A percentile compares a stretch with the other conserved stretches of the same genome.
phyloP scores from a whole-genome alignment of 2,888 invertebrate genomes.

The Caprella mutica region DNA sequence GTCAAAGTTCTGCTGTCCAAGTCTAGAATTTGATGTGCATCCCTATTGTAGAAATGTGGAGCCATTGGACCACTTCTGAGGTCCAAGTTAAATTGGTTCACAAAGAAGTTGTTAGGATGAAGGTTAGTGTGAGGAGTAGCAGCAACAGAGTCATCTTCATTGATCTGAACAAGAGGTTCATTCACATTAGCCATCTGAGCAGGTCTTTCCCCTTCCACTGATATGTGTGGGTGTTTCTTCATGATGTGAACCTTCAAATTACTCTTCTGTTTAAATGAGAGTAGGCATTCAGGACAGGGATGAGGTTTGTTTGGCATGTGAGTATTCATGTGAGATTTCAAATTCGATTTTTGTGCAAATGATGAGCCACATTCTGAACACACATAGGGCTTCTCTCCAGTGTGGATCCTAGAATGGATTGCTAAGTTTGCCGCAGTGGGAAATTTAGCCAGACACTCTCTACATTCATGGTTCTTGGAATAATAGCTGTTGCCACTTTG shows the following conservation, averaged over 20 bases:
- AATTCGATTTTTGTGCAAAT: slow-evolving; percentile 33
- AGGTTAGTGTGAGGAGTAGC: too few species aligned
- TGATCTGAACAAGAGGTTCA: slow-evolving; percentile 33
- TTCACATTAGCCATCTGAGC: slow-evolving; percentile 6
- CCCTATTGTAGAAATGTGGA: neutral
- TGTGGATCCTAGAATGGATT: slow-evolving; percentile 29
- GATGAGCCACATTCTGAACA: slow-evolving; percentile 22
- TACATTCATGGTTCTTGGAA: slow-evolving; percentile 22
- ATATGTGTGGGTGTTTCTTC: slow-evolving; percentile 22
- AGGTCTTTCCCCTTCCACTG: neutral
- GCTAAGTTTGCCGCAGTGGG: slow-evolving; percentile 29
- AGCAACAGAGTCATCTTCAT: slow-evolving; percentile 12
- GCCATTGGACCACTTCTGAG: neutral
- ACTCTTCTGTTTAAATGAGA: slow-evolving; percentile 29
- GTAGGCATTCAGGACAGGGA: slow-evolving; percentile 27
- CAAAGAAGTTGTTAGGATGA: neutral
- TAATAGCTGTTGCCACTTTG: slow-evolving; percentile 15
- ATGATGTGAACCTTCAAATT: slow-evolving; percentile 31
- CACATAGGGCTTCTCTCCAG: slow-evolving; percentile 32
- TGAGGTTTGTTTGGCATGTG: slow-evolving; percentile 28
- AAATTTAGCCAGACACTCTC: slow-evolving; percentile 31
- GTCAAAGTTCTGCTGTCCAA: too few species aligned
- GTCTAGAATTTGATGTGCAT: neutral
- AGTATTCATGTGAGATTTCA: slow-evolving; percentile 25
- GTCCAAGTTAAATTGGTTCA: neutral